These are phyloP conservation scores for Ondatra zibethicus DNA, from an alignment of 2,113 vertebrate species.

Conservation along the genomic window DNA sequence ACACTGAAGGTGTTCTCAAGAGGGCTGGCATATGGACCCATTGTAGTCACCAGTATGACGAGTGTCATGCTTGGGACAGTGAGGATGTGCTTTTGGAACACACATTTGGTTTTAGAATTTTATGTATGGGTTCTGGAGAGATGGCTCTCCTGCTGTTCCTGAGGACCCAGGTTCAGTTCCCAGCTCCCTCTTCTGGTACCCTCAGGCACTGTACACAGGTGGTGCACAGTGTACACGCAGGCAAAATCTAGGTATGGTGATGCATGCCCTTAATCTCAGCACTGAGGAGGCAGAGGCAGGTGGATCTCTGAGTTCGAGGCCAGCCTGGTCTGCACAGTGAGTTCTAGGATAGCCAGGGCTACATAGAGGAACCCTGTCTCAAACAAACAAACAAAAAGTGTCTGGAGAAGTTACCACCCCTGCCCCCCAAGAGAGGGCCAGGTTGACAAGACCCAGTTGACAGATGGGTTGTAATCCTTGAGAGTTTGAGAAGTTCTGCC, in stretches of 20 bases:
- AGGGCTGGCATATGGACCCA: not conserved
- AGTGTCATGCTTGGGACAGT: not conserved
- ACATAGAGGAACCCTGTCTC: not conserved
- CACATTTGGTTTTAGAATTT: slow-evolving; percentile 20
- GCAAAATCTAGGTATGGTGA: not conserved
- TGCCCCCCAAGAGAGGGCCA: not conserved
- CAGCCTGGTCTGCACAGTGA: not conserved
- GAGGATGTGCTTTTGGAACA: not conserved
- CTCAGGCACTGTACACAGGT: not conserved
- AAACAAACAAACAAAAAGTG: not conserved
- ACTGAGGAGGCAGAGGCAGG: not conserved
- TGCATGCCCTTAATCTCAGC: not conserved
- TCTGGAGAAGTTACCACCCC: not conserved
- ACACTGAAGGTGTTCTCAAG: not conserved
- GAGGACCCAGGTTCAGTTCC: not conserved
- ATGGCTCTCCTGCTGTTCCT: not conserved
- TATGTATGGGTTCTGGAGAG: not conserved
- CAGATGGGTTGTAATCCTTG: not conserved
- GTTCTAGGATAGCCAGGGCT: not conserved
- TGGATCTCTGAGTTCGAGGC: not conserved
- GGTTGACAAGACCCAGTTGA: not conserved
- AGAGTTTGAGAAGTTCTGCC: slow-evolving; percentile 5
- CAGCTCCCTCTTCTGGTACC: not conserved
- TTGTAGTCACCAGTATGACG: not conserved
- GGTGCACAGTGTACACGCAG: not conserved